Conservation (phyloP, 2,113 vertebrate genomes). For the Balaeniceps rex region DNA sequence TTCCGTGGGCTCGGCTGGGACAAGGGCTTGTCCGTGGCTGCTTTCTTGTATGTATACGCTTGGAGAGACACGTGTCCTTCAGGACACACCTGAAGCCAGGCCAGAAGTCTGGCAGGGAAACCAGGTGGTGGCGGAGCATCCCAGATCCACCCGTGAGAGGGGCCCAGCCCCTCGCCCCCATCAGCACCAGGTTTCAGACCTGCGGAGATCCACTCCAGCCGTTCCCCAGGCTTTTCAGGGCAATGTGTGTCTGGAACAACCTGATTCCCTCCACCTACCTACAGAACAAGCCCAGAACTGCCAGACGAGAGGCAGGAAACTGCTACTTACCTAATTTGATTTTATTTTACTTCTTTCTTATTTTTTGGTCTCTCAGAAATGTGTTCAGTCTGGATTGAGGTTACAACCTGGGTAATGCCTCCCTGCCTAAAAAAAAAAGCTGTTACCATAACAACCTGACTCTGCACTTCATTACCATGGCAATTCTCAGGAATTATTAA, state of each 20-base stretch:
- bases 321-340: not conserved
- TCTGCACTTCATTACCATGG: conserved; percentile 58
- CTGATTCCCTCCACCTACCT: not conserved
- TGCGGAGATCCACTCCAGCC: not conserved
- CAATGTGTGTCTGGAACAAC: not conserved
- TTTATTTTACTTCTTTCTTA: not conserved
- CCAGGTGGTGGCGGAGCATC: not conserved
- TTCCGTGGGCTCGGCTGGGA: not conserved
- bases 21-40: not conserved
- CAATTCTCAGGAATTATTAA: conserved; percentile 54
- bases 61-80: not conserved
- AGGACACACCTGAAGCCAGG: not conserved
- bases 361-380: not conserved
- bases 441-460: conserved; percentile 53
- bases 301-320: not conserved
- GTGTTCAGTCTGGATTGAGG: conserved; percentile 7
- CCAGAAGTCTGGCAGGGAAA: not conserved
- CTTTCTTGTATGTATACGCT: not conserved
- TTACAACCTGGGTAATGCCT: conserved; percentile 39
- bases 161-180: not conserved
- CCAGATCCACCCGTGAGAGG: not conserved
- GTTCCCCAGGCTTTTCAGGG: not conserved
- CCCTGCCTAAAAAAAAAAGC: not conserved
- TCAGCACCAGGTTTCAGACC: not conserved
- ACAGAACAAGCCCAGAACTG: not conserved